phyloP scores from a whole-genome alignment of 2,797 vertebrate genomes.

The Enteromius radiatus region DNA sequence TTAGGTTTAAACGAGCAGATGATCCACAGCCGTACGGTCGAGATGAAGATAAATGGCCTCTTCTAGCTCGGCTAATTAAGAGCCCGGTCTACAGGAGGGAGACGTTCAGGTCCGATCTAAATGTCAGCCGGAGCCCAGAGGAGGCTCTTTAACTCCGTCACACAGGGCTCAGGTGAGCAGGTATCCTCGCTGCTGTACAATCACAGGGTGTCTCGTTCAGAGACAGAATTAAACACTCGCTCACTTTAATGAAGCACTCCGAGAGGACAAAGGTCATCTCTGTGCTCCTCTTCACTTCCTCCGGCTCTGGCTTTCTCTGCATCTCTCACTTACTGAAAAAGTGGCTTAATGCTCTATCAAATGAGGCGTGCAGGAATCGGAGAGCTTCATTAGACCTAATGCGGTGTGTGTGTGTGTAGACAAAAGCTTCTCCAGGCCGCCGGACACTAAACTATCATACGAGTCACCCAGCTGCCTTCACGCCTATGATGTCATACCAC shows the following conservation, averaged over 20 bases:
- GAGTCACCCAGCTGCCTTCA: not conserved
- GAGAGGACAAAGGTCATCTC: slow-evolving; percentile 81
- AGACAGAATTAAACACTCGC: slow-evolving; percentile 40
- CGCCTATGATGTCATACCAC: not conserved
- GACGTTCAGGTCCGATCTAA: slow-evolving; percentile 45
- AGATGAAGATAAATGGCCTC: slow-evolving; percentile 55
- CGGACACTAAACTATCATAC: not conserved
- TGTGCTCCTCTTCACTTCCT: slow-evolving; percentile 63
- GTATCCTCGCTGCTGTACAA: not conserved
- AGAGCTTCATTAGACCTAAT: slow-evolving; percentile 79
- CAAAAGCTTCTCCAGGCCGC: not conserved
- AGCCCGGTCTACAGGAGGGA: slow-evolving; percentile 32
- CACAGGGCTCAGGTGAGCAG: slow-evolving; percentile 30
- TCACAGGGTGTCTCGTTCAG: slow-evolving; percentile 22
- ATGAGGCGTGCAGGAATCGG: slow-evolving; percentile 75
- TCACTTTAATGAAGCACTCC: slow-evolving; percentile 77
- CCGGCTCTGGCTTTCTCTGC: not conserved
- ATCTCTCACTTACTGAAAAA: slow-evolving; percentile 73
- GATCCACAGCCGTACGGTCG: not conserved
- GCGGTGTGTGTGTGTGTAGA: slow-evolving; percentile 73
- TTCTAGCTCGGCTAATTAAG: slow-evolving; percentile 46
- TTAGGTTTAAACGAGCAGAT: slow-evolving; percentile 8
- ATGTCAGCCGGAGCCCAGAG: slow-evolving; percentile 41
- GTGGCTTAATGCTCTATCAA: slow-evolving; percentile 80
- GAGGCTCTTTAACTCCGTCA: slow-evolving; percentile 27